Evolutionary conservation across 2,888 invertebrate species (phyloP), one percentile per base, ranked within the genome.

Genomic region (Thyatira batis): DNA sequence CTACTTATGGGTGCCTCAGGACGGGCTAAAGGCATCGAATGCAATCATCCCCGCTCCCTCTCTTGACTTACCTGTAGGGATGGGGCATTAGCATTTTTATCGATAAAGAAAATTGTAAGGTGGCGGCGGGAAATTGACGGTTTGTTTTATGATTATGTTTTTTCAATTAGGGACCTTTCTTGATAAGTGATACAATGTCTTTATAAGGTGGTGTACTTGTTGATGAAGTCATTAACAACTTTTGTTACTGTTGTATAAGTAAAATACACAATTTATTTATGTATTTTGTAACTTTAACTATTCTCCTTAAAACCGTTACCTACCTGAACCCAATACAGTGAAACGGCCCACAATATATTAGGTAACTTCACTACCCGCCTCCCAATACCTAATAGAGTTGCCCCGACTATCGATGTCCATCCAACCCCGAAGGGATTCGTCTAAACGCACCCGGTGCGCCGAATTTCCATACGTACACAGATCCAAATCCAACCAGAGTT

Each of bases 1-100:
- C 73, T 77, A 74, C 76, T 79, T 78, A 69, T 53, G 57, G 61
- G 55, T 52, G 54, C 52, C 54, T 43, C 49, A 63, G 71, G 78
- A 73, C 73, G 74, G 69, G 74, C 74, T 63, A 65, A 67, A 69
- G 73, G 80, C 78, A 77, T 74, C 77, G 77, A 82, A 86, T 84
- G 85, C 87, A 87, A 87, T 88, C 88, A 85, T 80, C 79, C 77
- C 68, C 70, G 73, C 74, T 76, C 78, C 72, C 66, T 39, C 39
- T 39, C 39, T 17, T 39, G 39, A 39, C 39, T 39, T 39, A 39
- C 39, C 39, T 39, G 39, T 71, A 84, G 85, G 82, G 84, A 82
- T 80, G 82, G 71, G 70, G 72, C 72, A 86, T 87, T 88, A 82
- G 86, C 87, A 89, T 87, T 85, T 88, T 88, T 89, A 89, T 89